Conservation (phyloP, 2,888 invertebrate genomes). For the Limnephilus rhombicus region DNA sequence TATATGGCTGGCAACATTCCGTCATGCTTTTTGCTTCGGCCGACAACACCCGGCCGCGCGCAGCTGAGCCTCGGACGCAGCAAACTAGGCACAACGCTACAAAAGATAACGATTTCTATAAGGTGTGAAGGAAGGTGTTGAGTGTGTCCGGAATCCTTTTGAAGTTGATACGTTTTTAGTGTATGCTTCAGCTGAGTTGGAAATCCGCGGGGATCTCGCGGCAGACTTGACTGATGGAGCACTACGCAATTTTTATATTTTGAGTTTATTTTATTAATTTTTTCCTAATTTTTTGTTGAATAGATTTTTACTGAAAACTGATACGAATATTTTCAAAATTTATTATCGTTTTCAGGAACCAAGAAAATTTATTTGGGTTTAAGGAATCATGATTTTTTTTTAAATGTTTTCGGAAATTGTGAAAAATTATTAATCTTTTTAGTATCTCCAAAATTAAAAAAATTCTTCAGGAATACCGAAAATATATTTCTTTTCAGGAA, state of each 20-base stretch:
- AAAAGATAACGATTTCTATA: neutral
- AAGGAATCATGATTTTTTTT: no score
- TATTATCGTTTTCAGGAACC: no score
- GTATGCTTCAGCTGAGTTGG: neutral
- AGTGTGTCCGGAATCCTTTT: neutral
- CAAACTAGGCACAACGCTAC: neutral
- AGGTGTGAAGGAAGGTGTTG: neutral
- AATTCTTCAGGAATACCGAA: no score
- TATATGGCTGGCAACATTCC: conserved; percentile 62
- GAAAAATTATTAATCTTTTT: no score
- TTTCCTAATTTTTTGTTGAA: neutral
- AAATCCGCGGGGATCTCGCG: conserved; percentile 15
- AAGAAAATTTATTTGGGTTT: no score
- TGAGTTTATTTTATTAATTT: neutral
- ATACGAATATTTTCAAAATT: no score
- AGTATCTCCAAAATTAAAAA: no score
- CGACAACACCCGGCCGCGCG: conserved; percentile 49
- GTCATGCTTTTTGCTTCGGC: conserved; percentile 65
- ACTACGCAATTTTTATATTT: conserved; percentile 46
- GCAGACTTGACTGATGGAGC: conserved; percentile 48
- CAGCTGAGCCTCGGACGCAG: neutral
- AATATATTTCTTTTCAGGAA: no score
- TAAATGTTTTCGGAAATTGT: neutral
- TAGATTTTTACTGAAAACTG: neutral
- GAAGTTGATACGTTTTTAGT: neutral